phyloP scores from a whole-genome alignment of 2,888 invertebrate genomes.

The Amorpha juglandis region DNA sequence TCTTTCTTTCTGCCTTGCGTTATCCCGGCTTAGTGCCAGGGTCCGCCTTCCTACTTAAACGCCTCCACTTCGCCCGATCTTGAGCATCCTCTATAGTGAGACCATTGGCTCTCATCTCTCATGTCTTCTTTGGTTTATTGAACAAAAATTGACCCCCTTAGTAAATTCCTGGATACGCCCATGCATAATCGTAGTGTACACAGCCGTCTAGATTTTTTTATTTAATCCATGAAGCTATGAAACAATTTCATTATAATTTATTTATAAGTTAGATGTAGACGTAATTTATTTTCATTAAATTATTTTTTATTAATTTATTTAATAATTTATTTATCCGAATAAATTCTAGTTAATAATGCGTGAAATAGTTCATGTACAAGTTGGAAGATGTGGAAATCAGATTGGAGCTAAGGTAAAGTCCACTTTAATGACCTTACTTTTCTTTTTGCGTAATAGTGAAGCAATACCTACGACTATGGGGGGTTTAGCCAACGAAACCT shows the following conservation, averaged over 20 bases:
- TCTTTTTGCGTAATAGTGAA: no score
- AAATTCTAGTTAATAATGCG: slow-evolving; percentile 85
- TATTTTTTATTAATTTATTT: slow-evolving; percentile 49
- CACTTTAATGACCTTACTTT: no score
- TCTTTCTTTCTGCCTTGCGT: no score
- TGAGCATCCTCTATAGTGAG: no score
- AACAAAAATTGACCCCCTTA: not conserved
- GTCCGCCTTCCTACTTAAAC: no score
- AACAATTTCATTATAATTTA: slow-evolving; percentile 41
- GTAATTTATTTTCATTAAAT: slow-evolving; percentile 46
- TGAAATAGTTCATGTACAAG: slow-evolving; percentile 92
- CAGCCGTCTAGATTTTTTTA: slow-evolving; percentile 31
- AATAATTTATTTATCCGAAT: slow-evolving; percentile 50
- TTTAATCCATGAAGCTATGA: slow-evolving; percentile 47
- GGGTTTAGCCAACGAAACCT: no score
- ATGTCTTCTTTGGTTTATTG: no score
- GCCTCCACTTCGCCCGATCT: no score
- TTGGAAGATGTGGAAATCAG: slow-evolving; percentile 84
- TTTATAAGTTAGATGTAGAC: slow-evolving; percentile 60
- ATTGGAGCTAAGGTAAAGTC: slow-evolving; percentile 89
- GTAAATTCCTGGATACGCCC: no score
- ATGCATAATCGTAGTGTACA: not conserved
- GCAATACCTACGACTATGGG: no score
- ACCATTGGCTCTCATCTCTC: no score
- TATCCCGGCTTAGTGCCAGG: no score